Evolutionary conservation across 2,113 vertebrate species (phyloP).

Genomic region (Ursus arctos): DNA sequence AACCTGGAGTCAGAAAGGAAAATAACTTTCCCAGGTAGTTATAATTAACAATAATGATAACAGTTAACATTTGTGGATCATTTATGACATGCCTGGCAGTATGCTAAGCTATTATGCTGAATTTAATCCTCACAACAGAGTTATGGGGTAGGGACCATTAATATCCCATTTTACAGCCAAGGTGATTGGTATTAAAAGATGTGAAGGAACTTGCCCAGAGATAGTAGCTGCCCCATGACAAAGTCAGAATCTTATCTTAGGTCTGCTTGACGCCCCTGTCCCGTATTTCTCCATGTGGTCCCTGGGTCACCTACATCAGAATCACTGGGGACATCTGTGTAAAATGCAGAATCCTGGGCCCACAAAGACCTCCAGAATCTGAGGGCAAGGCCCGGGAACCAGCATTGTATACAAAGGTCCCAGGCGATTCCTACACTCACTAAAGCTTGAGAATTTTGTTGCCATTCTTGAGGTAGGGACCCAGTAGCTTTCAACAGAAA

Average conservation of each 20-base stretch:
- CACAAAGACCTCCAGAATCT: rapidly evolving
- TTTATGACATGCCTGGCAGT: neutral
- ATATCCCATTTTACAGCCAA: neutral
- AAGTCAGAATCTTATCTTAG: neutral
- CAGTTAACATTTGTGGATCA: slow-evolving; percentile 15
- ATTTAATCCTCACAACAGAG: neutral
- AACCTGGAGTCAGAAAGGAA: slow-evolving; percentile 42
- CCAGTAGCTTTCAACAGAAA: slow-evolving; percentile 13
- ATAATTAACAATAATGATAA: slow-evolving; percentile 49
- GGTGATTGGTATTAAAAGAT: neutral
- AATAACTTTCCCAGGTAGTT: slow-evolving; percentile 12
- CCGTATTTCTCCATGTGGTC: neutral
- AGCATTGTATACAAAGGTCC: neutral
- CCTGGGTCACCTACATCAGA: neutral
- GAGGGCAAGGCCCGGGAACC: neutral
- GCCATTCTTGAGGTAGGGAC: neutral
- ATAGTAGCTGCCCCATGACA: neutral
- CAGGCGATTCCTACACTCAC: neutral
- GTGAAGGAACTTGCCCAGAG: neutral
- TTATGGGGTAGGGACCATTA: neutral
- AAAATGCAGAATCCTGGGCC: neutral
- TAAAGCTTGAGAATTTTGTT: neutral
- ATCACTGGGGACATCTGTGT: neutral
- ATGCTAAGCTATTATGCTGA: neutral
- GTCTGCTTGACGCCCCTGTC: neutral